These are phyloP conservation scores for Zaprionus taronus DNA, from an alignment of 1,140 invertebrate genomes.

Conservation along the genomic window DNA sequence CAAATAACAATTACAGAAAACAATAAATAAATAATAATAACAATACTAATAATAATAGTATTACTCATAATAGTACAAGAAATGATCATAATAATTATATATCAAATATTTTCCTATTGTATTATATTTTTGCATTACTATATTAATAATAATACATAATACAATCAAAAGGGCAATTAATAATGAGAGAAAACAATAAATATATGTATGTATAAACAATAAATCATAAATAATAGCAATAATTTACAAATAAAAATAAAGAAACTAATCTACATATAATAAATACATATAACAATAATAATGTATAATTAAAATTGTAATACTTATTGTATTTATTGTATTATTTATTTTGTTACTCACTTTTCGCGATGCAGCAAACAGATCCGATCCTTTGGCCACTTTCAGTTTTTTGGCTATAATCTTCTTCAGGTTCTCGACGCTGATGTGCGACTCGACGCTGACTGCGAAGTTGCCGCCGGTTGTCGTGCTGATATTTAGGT, in stretches of 20 bases:
- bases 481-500: slow-evolving; percentile 93
- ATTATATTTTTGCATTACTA: no score
- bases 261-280: not conserved
- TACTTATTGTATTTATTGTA: not conserved
- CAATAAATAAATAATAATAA: no score
- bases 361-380: slow-evolving; percentile 95
- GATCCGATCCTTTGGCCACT: slow-evolving; percentile 96
- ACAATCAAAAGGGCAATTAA: no score
- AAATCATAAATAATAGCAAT: no score
- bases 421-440: slow-evolving; percentile 94
- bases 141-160: no score
- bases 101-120: no score
- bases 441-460: slow-evolving; percentile 90
- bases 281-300: not conserved
- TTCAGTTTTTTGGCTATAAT: slow-evolving; percentile 95
- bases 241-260: not conserved
- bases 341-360: slow-evolving; percentile 86
- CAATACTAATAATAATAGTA: no score
- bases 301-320: not conserved
- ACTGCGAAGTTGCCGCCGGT: slow-evolving; percentile 95
- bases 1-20: no score
- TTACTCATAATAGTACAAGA: no score
- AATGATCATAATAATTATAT: no score
- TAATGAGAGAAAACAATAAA: no score
- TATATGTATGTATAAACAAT: no score